Evolutionary conservation across 2,888 invertebrate genomes (phyloP), one percentile per base, ranked within the genome.

Genomic region (Hyles lineata): DNA sequence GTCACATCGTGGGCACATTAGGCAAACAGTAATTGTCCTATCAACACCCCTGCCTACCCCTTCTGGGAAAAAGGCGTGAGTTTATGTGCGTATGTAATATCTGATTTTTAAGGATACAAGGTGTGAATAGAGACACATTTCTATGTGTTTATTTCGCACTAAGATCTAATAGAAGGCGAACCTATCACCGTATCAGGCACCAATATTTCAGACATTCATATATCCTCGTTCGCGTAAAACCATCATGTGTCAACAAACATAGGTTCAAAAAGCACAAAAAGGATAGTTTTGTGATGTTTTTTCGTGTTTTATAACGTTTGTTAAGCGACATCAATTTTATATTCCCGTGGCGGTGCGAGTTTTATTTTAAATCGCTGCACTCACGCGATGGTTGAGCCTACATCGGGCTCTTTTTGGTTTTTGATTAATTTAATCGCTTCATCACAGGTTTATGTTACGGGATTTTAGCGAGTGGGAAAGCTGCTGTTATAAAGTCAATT

Each of bases 341-440:
- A 63, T 72, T 55, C 32, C 63, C 50, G n/a, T 32, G 17, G 62
- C 25, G 5, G 55, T 21, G 58, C 21, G 5, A 29, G 61, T 43
- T 70, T 63, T 61, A 25, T 59, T 72, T 73, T 70, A 70, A 73
- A 73, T 70, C 19, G n/a, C 59, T 23, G n/a, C 70, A 61, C 61
- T 70, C 73, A 73, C 70, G 73, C 70, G 70, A 73, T 70, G 55
- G 32, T 63, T 43, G 63, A 43, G 43, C 15, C 17, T 25, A 9
- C 4, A 11, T 35, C 35, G n/a, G 35, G 21, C 9, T 43, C 9
- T 35, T 63, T 63, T 63, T 43, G 35, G 19, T 32, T 63, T 60
- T 60, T 60, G 23, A 55, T 55, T 2, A 63, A 63, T 35, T 35
- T 63, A 21, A 63, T 63, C 63, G 43, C 1, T 35, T 21, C 9